Base-by-base conservation (phyloP, 2,888 invertebrate species). In the Cremastinae sp. region DNA sequence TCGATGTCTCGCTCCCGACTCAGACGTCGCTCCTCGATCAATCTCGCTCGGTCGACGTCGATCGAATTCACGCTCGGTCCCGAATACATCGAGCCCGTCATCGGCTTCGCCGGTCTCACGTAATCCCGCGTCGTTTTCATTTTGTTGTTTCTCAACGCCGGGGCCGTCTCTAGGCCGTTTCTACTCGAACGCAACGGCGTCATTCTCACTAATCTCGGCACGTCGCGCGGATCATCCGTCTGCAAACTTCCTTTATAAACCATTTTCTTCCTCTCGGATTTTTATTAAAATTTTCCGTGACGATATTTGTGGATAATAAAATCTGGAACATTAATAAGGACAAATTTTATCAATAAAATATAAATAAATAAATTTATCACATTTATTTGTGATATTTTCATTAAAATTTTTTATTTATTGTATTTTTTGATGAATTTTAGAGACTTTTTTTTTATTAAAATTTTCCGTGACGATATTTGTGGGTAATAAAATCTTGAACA, bases 201-300 rank as follows among this genome's bases (percentile, higher is more conserved):
- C 83, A 88, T 86, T 45, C 88, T 81, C n/a, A 88, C 86, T 66
- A 88, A 70, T 45, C 78, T 84, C 5, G 88, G 87, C 1, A 83
- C 85, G 75, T 88, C 86, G 58, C 84, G 80, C 0, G 87, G 84
- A 71, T 88, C 87, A 71, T 87, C 87, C n/a, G 86, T 87, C 70
- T 87, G 87, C 64, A 86, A 78, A 70, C 84, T 86, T 43, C 86
- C 86, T 66, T 87, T 83, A 79, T 88, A 86, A 10, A 88, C 88
- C 88, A 88, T 88, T 56, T 78, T 83, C n/a, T 12, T n/a, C n/a
- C 53, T n/a, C 28, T 49, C 2, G 10, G 16, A 7, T 1, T 18
- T 56, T 20, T 18, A 18, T 41, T 39, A n/a, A 2, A 1, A 18
- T 20, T 10, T 16, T 39, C n/a, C 3, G 10, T 41, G 41, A 18